A percentile compares a stretch with the other conserved stretches of the same genome.
Conservation (phyloP, 2,888 invertebrate species). For the Callimorpha dominula region DNA sequence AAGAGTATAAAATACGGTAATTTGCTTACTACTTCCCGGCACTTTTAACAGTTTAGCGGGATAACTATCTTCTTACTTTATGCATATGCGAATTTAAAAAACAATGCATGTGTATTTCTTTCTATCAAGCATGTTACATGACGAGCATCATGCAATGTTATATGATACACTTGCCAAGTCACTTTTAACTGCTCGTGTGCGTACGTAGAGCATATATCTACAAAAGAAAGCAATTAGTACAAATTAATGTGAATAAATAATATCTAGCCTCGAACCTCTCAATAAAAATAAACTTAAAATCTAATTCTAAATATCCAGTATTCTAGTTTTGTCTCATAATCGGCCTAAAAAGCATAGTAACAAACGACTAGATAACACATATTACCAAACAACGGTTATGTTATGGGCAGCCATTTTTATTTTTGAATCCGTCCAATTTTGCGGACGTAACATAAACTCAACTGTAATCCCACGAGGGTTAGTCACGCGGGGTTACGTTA, state of each 20-base stretch:
- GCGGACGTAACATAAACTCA: slow-evolving; percentile 64
- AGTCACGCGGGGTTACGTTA: slow-evolving; percentile 61
- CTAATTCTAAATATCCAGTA: background rate
- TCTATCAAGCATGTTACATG: background rate
- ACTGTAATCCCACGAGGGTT: slow-evolving; percentile 63
- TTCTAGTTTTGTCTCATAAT: background rate
- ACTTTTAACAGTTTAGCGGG: background rate
- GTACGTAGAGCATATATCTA: background rate
- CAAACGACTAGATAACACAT: slow-evolving; percentile 43
- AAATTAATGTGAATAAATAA: background rate
- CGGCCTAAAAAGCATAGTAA: slow-evolving; percentile 7
- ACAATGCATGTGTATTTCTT: background rate
- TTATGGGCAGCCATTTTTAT: slow-evolving; percentile 58
- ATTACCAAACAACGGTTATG: slow-evolving; percentile 50
- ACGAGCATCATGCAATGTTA: background rate
- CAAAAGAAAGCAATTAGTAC: background rate
- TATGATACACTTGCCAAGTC: background rate
- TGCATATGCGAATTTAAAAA: background rate
- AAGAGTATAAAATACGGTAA: background rate
- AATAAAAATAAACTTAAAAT: background rate
- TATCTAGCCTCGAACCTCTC: background rate
- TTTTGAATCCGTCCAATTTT: slow-evolving; percentile 67
- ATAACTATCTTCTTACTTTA: background rate
- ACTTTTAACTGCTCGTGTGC: background rate
- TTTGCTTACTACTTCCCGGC: background rate